Conservation (phyloP, 2,888 invertebrate genomes). For the Sabatieria punctata region DNA sequence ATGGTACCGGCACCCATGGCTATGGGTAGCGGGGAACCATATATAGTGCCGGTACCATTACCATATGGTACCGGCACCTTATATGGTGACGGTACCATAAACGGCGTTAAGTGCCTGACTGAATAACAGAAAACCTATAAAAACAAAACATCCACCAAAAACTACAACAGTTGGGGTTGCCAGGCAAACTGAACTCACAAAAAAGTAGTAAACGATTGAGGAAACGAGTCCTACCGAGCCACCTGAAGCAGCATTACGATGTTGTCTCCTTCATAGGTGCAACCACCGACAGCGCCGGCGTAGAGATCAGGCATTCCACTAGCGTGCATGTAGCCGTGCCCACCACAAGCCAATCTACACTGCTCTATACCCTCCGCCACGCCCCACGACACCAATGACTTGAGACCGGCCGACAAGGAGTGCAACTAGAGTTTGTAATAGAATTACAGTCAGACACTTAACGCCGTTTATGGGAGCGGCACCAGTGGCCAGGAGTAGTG, state of each 20-base stretch:
- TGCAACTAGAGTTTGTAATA: constrained; percentile 62
- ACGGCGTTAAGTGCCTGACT: no score
- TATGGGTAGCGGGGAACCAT: no score
- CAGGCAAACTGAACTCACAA: no score
- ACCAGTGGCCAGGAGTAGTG: no score
- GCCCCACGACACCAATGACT: constrained; percentile 64
- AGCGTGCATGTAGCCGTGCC: constrained; percentile 65
- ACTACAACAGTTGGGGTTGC: no score
- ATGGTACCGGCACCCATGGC: no score
- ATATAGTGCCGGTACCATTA: no score
- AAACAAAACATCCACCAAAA: no score
- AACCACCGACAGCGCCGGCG: constrained; percentile 61
- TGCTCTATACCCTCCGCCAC: constrained; percentile 59
- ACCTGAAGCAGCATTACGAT: constrained; percentile 75
- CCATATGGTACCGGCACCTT: no score
- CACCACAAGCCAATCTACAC: constrained; percentile 74
- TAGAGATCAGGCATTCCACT: constrained; percentile 65
- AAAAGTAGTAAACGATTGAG: no score
- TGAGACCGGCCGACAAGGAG: constrained; percentile 73
- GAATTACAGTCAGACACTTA: constrained; percentile 10
- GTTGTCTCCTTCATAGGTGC: constrained; percentile 88
- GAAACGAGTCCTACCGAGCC: constrained; percentile 47
- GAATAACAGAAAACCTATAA: no score
- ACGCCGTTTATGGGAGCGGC: neutral
- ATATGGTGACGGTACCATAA: no score